Evolutionary conservation across 2,797 vertebrate species (phyloP), one percentile per base, ranked within the genome.

Genomic region (Oryzias dopingdopingensis): DNA sequence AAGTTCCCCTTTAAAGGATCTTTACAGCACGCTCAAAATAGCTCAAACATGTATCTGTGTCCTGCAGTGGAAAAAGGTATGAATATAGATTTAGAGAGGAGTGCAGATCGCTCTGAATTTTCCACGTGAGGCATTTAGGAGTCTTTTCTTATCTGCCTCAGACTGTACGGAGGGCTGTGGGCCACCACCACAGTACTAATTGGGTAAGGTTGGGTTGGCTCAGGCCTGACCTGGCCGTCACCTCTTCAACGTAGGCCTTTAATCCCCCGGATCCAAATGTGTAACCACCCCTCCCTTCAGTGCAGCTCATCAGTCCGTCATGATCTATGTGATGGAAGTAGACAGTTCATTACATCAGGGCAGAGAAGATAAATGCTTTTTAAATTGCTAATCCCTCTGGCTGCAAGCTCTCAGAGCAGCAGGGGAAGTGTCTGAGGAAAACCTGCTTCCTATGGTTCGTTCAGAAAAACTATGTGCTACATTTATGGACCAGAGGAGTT

Each of bases 311-410:
- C 88, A 83, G 76, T 83, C 88, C 76, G 76, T 83, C 84, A 67
- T 78, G 77, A 86, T 82, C 80, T 79, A 64, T 82, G 65, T 83
- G 84, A 86, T 82, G 76, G 80, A 84, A 82, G 62, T 48, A 75
- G 84, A 83, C 76, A 73, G 72, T 81, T 88, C 83, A 86, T 89
- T 86, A 87, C 80, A 81, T 85, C 70, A 80, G 78, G 79, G 77
- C 72, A 80, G 77, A 62, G 65, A 82, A 83, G 80, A 87, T 84
- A 68, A 87, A 88, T 83, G 70, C 73, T 81, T 80, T 83, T 81
- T 57, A 78, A 76, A 83, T 52, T 22, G 66, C 78, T 70, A 62
- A 73, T 53, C 60, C 60, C 26, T 52, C 61, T 6, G 62, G 42
- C 58, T 44, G 65, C 52, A 50, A 59, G 55, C 60, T 59, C 62